phyloP scores from a whole-genome alignment of 2,113 vertebrate species.

The Labrus mixtus region DNA sequence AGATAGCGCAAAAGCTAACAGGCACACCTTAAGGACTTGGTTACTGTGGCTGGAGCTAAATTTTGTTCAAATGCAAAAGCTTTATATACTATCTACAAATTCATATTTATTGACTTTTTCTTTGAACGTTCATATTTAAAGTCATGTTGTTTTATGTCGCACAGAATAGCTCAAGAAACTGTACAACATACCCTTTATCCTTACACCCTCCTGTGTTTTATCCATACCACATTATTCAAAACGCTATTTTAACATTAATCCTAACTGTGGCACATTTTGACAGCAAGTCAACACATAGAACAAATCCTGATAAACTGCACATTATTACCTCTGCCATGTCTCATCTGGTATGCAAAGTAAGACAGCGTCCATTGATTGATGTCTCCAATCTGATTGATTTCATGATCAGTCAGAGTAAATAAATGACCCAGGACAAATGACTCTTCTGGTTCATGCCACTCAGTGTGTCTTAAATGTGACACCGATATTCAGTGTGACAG shows the following conservation, averaged over 20 bases:
- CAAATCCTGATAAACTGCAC: not conserved
- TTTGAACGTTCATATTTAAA: not conserved
- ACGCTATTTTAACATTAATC: too few relatives aligned
- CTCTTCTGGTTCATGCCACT: not conserved
- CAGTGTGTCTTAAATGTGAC: not conserved
- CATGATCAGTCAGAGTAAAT: slow-evolving; percentile 5
- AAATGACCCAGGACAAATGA: not conserved
- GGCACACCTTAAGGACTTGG: slow-evolving; percentile 16
- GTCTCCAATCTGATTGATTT: slow-evolving; percentile 24
- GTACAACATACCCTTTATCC: not conserved
- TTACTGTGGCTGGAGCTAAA: slow-evolving; percentile 10
- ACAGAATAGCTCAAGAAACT: not conserved
- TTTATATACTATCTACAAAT: slow-evolving; percentile 57
- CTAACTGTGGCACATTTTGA: not conserved
- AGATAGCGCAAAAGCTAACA: slow-evolving; percentile 25
- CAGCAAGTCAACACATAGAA: not conserved
- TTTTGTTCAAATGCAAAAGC: slow-evolving; percentile 42
- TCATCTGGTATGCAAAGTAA: slow-evolving; percentile 21
- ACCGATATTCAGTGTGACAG: not conserved
- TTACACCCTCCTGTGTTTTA: not conserved
- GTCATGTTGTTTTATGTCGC: not conserved
- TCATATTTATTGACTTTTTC: slow-evolving; percentile 17
- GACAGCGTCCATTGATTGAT: slow-evolving; percentile 1
- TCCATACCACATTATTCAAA: not conserved
- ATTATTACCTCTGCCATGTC: slow-evolving; percentile 4